phyloP scores from a whole-genome alignment of 2,888 invertebrate species.

The Therioaphis trifolii region DNA sequence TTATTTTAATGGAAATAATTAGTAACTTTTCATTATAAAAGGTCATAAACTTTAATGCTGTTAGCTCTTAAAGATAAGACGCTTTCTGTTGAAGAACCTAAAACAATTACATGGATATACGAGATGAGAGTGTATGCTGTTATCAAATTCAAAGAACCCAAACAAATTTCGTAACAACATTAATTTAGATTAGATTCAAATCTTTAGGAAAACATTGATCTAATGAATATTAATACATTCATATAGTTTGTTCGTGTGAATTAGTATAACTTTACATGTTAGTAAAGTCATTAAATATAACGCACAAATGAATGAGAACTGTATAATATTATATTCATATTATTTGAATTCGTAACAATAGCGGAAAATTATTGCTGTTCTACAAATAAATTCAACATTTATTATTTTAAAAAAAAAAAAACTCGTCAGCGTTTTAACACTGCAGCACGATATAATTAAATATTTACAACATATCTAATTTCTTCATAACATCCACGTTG shows the following conservation, averaged over 20 bases:
- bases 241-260: conserved; percentile 14
- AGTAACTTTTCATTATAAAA: conserved; percentile 55
- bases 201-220: conserved; percentile 49
- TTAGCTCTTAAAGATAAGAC: conserved; percentile 52
- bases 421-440: too few relatives aligned
- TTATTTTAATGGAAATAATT: conserved; percentile 53
- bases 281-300: conserved; percentile 23
- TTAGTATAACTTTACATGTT: conserved; percentile 14
- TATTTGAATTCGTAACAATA: neutral
- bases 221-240: conserved; percentile 41
- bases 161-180: conserved; percentile 50
- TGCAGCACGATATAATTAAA: too few relatives aligned
- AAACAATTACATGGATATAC: conserved; percentile 48
- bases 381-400: neutral
- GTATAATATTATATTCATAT: neutral
- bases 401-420: too few relatives aligned
- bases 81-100: conserved; percentile 39
- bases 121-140: conserved; percentile 28
- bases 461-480: too few relatives aligned
- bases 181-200: conserved; percentile 56
- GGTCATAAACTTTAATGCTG: conserved; percentile 51
- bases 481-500: too few relatives aligned
- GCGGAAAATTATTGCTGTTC: neutral
- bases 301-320: neutral
- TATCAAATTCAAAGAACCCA: conserved; percentile 53